phyloP scores from a whole-genome alignment of 2,113 vertebrate species.

The Gymnarchus niloticus region DNA sequence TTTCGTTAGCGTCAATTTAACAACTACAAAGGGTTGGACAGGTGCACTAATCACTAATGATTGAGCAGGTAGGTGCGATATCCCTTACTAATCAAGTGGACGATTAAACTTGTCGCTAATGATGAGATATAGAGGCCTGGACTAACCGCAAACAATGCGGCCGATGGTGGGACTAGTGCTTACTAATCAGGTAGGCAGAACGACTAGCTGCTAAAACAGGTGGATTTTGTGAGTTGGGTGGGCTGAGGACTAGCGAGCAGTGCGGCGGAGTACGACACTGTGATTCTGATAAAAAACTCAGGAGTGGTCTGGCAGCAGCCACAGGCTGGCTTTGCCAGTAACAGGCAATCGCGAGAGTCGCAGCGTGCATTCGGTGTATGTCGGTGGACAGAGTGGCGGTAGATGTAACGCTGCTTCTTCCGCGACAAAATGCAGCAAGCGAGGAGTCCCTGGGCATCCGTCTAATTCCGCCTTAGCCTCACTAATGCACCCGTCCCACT shows the following conservation, averaged over 20 bases:
- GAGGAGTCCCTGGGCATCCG: not conserved
- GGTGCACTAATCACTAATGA: not conserved
- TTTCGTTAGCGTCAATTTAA: not conserved
- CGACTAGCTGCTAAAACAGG: not conserved
- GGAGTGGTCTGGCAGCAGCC: not conserved
- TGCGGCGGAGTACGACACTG: not conserved
- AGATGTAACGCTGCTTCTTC: not conserved
- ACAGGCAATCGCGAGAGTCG: not conserved
- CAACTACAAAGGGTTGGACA: not conserved
- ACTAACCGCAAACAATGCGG: no score
- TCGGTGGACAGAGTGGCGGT: not conserved
- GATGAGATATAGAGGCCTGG: not conserved
- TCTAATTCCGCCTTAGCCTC: not conserved
- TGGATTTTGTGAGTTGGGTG: not conserved
- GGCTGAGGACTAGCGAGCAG: not conserved
- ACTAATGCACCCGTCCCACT: not conserved
- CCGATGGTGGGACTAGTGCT: no score
- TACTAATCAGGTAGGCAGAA: not conserved
- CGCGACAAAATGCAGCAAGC: not conserved
- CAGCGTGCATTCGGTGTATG: not conserved
- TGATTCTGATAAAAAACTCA: no score
- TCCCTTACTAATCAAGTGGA: not conserved
- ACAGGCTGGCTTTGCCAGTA: not conserved
- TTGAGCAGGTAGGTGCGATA: not conserved
- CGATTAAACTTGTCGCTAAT: not conserved